Evolutionary conservation across 2,797 vertebrate species (phyloP).

Genomic region (Podarcis siculus): DNA sequence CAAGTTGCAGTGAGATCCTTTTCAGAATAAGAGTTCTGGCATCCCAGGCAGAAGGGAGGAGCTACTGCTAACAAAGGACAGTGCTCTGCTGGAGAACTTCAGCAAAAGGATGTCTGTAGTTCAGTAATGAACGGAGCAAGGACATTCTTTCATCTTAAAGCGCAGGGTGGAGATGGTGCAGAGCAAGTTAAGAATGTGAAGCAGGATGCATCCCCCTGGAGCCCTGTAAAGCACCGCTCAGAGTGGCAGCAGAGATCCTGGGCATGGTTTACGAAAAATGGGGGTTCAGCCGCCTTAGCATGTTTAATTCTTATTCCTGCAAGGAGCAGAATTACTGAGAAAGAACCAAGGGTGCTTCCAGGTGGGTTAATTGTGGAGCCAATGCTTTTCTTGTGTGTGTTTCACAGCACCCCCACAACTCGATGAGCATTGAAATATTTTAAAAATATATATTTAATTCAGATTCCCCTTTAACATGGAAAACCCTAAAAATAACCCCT

Average conservation of each 20-base stretch:
- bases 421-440: too few relatives aligned
- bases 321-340: not conserved
- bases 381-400: too few relatives aligned
- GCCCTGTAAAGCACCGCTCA: not conserved
- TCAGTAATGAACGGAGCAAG: not conserved
- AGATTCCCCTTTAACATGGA: too few relatives aligned
- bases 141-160: not conserved
- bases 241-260: not conserved
- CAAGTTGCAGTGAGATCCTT: not conserved
- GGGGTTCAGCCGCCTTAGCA: not conserved
- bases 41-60: not conserved
- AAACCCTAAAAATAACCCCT: too few relatives aligned
- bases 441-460: too few relatives aligned
- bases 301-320: not conserved
- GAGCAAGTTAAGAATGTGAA: not conserved
- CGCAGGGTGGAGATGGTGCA: not conserved
- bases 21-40: slow-evolving; percentile 60
- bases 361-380: too few relatives aligned
- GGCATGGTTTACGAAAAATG: not conserved
- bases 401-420: too few relatives aligned
- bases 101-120: not conserved
- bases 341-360: too few relatives aligned
- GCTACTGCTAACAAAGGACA: not conserved
- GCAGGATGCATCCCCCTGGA: not conserved
- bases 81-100: not conserved